These are phyloP conservation scores for Ptychobarbus kaznakovi DNA, from an alignment of 2,797 vertebrate species.

Conservation along the genomic window DNA sequence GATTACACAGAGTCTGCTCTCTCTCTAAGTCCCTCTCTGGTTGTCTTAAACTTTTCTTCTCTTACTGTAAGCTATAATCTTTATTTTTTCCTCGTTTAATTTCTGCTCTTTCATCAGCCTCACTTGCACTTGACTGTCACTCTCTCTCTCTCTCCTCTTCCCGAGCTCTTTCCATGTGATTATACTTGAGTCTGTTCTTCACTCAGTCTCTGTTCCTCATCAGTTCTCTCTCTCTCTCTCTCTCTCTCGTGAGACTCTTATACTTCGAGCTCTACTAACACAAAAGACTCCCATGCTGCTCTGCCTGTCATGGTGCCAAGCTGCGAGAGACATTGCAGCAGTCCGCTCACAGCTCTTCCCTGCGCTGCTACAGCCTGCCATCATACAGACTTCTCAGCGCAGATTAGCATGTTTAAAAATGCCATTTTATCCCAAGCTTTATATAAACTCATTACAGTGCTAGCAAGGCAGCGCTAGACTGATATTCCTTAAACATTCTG, in stretches of 20 bases:
- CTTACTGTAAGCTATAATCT: constrained; percentile 44
- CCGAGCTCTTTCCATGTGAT: constrained; percentile 25
- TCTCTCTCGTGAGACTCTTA: constrained; percentile 35
- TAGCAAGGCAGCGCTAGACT: constrained; percentile 6
- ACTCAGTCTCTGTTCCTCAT: constrained; percentile 37
- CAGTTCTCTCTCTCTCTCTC: constrained; percentile 1
- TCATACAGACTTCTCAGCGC: constrained; percentile 52
- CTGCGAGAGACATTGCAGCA: constrained; percentile 26
- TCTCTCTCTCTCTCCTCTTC: constrained; percentile 2
- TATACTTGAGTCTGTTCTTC: constrained; percentile 30
- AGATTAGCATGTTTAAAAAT: constrained; percentile 68
- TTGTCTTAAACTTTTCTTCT: constrained; percentile 47
- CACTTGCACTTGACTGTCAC: constrained; percentile 15
- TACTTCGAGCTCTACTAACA: constrained; percentile 24
- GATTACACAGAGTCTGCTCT: constrained; percentile 45
- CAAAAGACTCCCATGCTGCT: constrained; percentile 51
- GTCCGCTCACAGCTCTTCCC: background rate
- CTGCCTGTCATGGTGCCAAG: constrained; percentile 41
- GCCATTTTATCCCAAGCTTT: constrained; percentile 21
- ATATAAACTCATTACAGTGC: constrained; percentile 41
- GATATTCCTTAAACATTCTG: constrained; percentile 10
- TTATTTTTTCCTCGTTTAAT: constrained; percentile 39
- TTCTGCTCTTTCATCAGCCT: constrained; percentile 46
- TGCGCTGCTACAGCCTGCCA: constrained; percentile 23
- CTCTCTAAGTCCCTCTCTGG: constrained; percentile 29